phyloP scores from a whole-genome alignment of 2,113 vertebrate species.

The Myotis yumanensis region DNA sequence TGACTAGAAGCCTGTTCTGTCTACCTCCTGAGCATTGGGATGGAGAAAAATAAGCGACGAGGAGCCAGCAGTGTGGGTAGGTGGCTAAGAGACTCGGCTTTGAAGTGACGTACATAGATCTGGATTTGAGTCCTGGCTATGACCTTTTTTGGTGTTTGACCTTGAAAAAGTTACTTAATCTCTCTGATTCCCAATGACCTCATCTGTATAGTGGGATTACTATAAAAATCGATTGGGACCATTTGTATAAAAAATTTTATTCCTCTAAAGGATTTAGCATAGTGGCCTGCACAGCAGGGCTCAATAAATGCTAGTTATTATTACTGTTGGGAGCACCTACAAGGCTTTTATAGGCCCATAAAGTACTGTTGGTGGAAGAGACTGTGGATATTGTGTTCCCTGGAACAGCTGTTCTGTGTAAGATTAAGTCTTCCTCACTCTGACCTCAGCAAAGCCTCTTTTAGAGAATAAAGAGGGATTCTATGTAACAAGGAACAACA shows the following conservation, averaged over 20 bases:
- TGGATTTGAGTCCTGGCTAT: background rate
- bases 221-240: background rate
- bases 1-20: background rate
- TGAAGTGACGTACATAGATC: background rate
- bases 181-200: background rate
- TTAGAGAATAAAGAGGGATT: conserved; percentile 14
- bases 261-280: background rate
- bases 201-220: background rate
- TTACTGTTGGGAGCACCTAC: background rate
- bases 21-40: background rate
- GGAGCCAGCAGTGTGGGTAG: too few species aligned
- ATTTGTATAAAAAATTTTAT: background rate
- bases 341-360: background rate
- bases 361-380: background rate
- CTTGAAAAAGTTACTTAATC: background rate
- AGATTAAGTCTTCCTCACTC: background rate
- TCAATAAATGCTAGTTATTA: background rate
- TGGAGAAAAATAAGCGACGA: background rate
- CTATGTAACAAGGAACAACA: background rate
- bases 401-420: background rate
- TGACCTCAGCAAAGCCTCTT: background rate
- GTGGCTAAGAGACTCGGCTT: background rate
- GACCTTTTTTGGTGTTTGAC: background rate
- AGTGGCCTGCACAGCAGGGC: background rate
- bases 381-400: background rate